These are phyloP conservation scores for Sebastes alutus DNA, from an alignment of 2,797 vertebrate genomes.

Conservation along the genomic window DNA sequence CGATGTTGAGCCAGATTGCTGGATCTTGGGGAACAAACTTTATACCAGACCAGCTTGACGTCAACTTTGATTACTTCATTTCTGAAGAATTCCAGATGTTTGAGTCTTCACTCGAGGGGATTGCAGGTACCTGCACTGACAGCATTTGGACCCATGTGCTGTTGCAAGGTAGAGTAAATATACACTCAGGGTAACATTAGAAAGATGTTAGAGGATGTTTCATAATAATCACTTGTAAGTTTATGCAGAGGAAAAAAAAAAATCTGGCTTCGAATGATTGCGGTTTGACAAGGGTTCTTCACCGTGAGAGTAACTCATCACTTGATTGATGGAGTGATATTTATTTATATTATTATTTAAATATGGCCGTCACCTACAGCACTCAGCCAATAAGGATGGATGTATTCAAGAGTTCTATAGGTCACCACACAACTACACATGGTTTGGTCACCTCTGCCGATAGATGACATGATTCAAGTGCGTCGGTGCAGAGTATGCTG, in stretches of 20 bases:
- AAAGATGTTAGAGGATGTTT: background rate
- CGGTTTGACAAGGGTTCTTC: background rate
- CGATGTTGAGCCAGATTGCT: conserved; percentile 61
- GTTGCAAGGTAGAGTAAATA: conserved; percentile 41
- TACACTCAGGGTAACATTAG: conserved; percentile 3
- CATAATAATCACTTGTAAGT: background rate
- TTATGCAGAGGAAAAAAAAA: background rate
- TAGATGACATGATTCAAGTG: background rate
- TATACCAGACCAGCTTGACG: conserved; percentile 67
- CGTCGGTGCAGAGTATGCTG: background rate
- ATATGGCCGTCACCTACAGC: background rate
- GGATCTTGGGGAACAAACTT: conserved; percentile 76
- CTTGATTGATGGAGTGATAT: background rate
- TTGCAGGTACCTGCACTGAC: conserved; percentile 60
- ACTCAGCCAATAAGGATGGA: background rate
- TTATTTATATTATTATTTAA: background rate
- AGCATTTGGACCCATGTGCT: conserved; percentile 70
- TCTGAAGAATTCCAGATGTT: conserved; percentile 83
- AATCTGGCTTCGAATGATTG: background rate
- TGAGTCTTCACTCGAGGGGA: conserved; percentile 63
- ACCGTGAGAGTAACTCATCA: background rate
- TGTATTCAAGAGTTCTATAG: background rate
- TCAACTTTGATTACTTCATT: conserved; percentile 84
- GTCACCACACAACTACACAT: no score
- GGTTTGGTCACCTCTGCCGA: background rate